Conservation (phyloP, 2,888 invertebrate species). For the Spatulosminthurus flaviceps region DNA sequence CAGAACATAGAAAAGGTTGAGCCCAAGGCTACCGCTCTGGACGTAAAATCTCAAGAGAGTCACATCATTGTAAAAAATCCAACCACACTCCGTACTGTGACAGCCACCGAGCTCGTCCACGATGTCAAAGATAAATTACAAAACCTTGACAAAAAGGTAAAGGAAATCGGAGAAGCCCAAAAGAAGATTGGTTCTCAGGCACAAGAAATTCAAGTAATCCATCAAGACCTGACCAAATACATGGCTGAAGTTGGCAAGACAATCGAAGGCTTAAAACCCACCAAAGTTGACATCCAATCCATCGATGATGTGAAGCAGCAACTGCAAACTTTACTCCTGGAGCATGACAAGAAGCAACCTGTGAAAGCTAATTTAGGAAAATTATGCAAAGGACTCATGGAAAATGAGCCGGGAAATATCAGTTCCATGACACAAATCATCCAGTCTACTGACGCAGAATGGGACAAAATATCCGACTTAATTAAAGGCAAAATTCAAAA, state of each 20-base stretch:
- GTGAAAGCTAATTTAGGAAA: constrained; percentile 27
- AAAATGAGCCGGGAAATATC: constrained; percentile 38
- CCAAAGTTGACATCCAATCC: not conserved
- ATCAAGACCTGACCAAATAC: constrained; percentile 25
- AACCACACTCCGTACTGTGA: constrained; percentile 24
- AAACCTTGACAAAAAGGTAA: constrained; percentile 45
- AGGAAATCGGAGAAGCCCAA: constrained; percentile 18
- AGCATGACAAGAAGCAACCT: constrained; percentile 32
- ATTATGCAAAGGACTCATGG: constrained; percentile 41
- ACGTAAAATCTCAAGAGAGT: constrained; percentile 2
- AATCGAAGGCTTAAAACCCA: constrained; percentile 27
- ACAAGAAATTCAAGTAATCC: constrained; percentile 40
- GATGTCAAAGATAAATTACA: constrained; percentile 52
- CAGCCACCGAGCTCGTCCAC: constrained; percentile 45
- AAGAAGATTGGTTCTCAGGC: constrained; percentile 29
- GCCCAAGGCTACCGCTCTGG: not conserved
- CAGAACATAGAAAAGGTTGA: not conserved
- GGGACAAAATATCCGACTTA: constrained; percentile 42
- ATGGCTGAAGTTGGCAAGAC: constrained; percentile 8
- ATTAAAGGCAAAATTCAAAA: constrained; percentile 29
- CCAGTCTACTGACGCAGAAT: constrained; percentile 39
- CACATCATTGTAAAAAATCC: constrained; percentile 36
- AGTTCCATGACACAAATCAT: constrained; percentile 22
- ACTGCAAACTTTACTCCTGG: not conserved
- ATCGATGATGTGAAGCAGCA: constrained; percentile 20